Percentiles rank a stretch among this genome's conserved stretches.
These are phyloP conservation scores for Podarcis siculus DNA, from an alignment of 2,797 vertebrate genomes.

Conservation along the genomic window DNA sequence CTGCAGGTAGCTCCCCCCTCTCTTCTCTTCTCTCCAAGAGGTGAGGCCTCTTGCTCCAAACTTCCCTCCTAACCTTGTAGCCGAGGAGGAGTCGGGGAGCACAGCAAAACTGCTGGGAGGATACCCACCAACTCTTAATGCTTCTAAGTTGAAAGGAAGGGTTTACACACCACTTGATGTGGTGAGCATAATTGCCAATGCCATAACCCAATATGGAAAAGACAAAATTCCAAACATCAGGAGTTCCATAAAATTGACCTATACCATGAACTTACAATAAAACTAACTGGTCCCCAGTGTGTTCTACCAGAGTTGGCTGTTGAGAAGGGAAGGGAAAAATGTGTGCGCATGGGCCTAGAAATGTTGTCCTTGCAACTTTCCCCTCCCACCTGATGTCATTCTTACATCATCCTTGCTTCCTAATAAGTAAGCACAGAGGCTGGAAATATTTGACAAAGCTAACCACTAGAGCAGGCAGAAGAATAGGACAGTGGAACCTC, in stretches of 20 bases:
- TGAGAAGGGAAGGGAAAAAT: background rate
- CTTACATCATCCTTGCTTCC: background rate
- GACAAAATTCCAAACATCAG: background rate
- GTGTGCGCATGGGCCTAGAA: background rate
- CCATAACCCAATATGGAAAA: background rate
- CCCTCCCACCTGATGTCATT: background rate
- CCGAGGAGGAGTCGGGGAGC: background rate
- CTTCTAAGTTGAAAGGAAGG: background rate
- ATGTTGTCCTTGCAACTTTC: background rate
- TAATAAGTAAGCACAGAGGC: background rate
- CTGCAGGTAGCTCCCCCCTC: background rate
- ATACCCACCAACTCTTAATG: background rate
- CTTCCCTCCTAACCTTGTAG: background rate
- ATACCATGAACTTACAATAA: conserved; percentile 22
- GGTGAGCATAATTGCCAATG: background rate
- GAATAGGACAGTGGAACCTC: background rate
- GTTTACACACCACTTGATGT: background rate
- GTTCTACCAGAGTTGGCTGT: background rate
- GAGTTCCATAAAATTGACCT: conserved; percentile 9
- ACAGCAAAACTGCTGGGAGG: background rate
- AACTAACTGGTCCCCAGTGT: background rate
- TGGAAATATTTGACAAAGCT: background rate
- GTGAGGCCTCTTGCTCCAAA: too few species aligned
- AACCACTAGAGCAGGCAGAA: background rate
- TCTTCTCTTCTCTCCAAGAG: background rate